These are phyloP conservation scores for Hydractinia echinata DNA, from an alignment of 30 jellyfish, hydroid and myxozoan genomes.

Conservation along the genomic window DNA sequence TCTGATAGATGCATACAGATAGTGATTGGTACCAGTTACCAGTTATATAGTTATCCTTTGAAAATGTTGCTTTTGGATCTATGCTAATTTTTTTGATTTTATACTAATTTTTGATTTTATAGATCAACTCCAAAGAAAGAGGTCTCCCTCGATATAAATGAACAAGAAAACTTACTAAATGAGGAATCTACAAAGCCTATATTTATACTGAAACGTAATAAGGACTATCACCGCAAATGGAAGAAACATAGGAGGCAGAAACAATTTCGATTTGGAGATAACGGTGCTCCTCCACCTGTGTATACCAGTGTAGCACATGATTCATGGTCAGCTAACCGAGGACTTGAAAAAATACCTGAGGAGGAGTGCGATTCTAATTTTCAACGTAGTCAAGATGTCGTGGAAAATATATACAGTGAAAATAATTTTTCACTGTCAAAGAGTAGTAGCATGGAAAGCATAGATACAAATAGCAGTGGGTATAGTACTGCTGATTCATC, in stretches of 20 bases:
- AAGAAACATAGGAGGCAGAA: constrained; percentile 48
- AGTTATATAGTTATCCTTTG: background rate
- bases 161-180: constrained; percentile 14
- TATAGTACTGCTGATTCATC: constrained; percentile 10
- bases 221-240: constrained; percentile 44
- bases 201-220: constrained; percentile 62
- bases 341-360: constrained; percentile 80
- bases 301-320: background rate
- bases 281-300: constrained; percentile 61
- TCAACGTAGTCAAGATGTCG: constrained; percentile 44
- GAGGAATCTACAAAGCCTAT: constrained; percentile 73
- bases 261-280: constrained; percentile 41
- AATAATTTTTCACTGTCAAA: background rate
- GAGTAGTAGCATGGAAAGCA: background rate
- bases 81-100: background rate
- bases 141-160: background rate
- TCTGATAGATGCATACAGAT: no score
- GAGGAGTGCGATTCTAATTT: constrained; percentile 42
- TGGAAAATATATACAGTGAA: background rate
- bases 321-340: constrained; percentile 63
- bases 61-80: background rate
- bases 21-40: no score
- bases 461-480: background rate
- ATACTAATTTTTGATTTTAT: background rate
- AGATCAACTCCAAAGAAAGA: constrained; percentile 5